Conservation (phyloP, 2,888 invertebrate species). For the Synergus laeviventris region DNA sequence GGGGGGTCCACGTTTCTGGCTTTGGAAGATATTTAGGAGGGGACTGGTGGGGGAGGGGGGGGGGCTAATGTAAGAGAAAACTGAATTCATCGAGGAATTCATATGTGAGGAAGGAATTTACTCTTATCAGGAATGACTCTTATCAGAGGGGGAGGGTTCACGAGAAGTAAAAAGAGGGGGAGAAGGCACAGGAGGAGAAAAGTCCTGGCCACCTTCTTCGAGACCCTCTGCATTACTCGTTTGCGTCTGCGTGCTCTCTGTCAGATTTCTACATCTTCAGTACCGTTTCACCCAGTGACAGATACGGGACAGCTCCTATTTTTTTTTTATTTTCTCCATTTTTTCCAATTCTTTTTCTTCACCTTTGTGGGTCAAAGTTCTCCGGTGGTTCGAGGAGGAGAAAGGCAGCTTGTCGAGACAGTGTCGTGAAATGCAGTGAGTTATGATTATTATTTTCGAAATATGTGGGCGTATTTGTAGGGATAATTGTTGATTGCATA, state of each 20-base stretch:
- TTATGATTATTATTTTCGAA: slow-evolving; percentile 29
- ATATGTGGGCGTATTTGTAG: slow-evolving; percentile 33
- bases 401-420: slow-evolving; percentile 11
- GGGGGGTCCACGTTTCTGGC: not conserved
- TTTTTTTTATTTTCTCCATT: slow-evolving; percentile 28
- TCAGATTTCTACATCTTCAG: slow-evolving; percentile 61
- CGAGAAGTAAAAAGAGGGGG: slow-evolving; percentile 43
- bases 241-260: slow-evolving; percentile 60
- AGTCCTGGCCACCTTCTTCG: slow-evolving; percentile 67
- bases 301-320: slow-evolving; percentile 56
- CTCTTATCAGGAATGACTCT: not conserved
- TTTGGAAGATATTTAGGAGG: not conserved
- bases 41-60: not conserved
- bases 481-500: slow-evolving; percentile 23
- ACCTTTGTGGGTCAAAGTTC: not conserved
- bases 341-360: not conserved
- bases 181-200: slow-evolving; percentile 58
- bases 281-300: slow-evolving; percentile 66
- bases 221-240: slow-evolving; percentile 63
- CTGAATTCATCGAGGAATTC: not conserved
- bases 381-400: not conserved
- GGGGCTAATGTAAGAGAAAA: not conserved
- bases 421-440: slow-evolving; percentile 46
- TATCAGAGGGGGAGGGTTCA: slow-evolving; percentile 42
- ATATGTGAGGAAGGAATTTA: not conserved